Percentiles rank a stretch among this genome's conserved stretches.
Evolutionary conservation across 1,140 invertebrate species (phyloP).

Genomic region (Bombus haemorrhoidalis): DNA sequence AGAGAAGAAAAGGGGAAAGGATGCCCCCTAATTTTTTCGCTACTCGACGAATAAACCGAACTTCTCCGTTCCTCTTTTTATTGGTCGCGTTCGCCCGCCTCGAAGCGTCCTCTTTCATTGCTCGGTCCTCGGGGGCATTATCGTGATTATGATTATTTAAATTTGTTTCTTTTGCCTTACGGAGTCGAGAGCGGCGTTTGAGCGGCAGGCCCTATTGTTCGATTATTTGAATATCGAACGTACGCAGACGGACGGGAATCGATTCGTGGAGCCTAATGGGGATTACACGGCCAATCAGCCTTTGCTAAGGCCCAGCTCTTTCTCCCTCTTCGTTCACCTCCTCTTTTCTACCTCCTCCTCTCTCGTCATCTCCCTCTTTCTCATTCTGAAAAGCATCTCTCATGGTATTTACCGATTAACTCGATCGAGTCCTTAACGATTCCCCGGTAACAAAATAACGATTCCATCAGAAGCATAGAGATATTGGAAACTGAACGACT

Average conservation of each 20-base stretch:
- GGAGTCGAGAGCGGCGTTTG: slow-evolving; percentile 67
- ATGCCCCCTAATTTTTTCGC: neutral
- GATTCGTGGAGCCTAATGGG: slow-evolving; percentile 81
- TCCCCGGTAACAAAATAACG: neutral
- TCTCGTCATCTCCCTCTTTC: slow-evolving; percentile 21
- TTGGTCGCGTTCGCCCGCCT: slow-evolving; percentile 20
- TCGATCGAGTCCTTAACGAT: slow-evolving; percentile 26
- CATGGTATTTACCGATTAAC: slow-evolving; percentile 37
- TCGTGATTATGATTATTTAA: slow-evolving; percentile 80
- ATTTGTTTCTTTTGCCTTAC: slow-evolving; percentile 73
- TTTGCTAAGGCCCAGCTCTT: slow-evolving; percentile 68
- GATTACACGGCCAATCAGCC: slow-evolving; percentile 82
- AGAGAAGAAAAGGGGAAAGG: neutral
- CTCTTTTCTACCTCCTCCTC: slow-evolving; percentile 38
- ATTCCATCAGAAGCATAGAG: neutral
- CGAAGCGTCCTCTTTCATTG: slow-evolving; percentile 43
- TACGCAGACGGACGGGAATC: slow-evolving; percentile 76
- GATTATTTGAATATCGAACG: slow-evolving; percentile 82
- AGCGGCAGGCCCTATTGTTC: slow-evolving; percentile 78
- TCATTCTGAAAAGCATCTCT: slow-evolving; percentile 19
- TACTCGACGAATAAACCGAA: neutral
- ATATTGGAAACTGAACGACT: slow-evolving; percentile 4
- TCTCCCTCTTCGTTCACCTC: slow-evolving; percentile 54
- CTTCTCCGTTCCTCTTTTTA: slow-evolving; percentile 13
- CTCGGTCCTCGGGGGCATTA: slow-evolving; percentile 66